These are phyloP conservation scores for Simalia tracyae DNA, from an alignment of 2,797 vertebrate genomes.

Conservation along the genomic window DNA sequence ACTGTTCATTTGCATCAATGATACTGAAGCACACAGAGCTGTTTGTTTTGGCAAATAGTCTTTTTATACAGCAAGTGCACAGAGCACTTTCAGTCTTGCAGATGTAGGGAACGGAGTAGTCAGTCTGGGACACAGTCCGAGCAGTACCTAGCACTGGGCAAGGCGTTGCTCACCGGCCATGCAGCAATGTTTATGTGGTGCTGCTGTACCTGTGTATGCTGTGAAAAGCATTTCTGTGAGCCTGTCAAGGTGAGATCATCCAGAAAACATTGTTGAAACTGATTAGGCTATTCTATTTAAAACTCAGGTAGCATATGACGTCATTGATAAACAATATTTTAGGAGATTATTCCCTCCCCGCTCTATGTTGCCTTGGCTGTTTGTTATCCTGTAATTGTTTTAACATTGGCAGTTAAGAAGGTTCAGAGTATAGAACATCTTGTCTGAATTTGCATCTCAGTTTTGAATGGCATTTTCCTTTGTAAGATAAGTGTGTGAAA, in stretches of 20 bases:
- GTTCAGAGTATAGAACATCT: conserved; percentile 52
- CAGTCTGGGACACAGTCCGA: conserved; percentile 27
- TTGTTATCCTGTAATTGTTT: conserved; percentile 22
- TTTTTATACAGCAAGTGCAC: conserved; percentile 41
- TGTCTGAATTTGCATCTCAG: conserved; percentile 49
- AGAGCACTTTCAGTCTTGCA: conserved; percentile 32
- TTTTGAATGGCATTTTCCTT: conserved; percentile 37
- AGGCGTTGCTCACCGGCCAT: conserved; percentile 34
- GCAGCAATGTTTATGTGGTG: conserved; percentile 69
- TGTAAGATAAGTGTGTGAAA: conserved; percentile 48
- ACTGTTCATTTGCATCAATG: conserved; percentile 57
- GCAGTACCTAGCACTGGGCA: conserved; percentile 17
- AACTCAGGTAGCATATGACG: conserved; percentile 55
- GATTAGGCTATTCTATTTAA: conserved; percentile 30
- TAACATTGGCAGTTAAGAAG: conserved; percentile 47
- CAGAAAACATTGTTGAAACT: background rate
- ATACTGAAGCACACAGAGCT: conserved; percentile 36
- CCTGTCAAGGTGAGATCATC: conserved; percentile 67
- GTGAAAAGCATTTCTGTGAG: conserved; percentile 60
- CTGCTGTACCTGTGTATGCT: conserved; percentile 70
- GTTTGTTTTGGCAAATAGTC: conserved; percentile 49
- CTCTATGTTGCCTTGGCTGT: conserved; percentile 36
- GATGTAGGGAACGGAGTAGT: conserved; percentile 39
- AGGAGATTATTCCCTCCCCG: conserved; percentile 34
- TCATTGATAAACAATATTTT: conserved; percentile 54